These are phyloP conservation scores for Egretta garzetta DNA, from an alignment of 2,113 vertebrate genomes.

Conservation along the genomic window DNA sequence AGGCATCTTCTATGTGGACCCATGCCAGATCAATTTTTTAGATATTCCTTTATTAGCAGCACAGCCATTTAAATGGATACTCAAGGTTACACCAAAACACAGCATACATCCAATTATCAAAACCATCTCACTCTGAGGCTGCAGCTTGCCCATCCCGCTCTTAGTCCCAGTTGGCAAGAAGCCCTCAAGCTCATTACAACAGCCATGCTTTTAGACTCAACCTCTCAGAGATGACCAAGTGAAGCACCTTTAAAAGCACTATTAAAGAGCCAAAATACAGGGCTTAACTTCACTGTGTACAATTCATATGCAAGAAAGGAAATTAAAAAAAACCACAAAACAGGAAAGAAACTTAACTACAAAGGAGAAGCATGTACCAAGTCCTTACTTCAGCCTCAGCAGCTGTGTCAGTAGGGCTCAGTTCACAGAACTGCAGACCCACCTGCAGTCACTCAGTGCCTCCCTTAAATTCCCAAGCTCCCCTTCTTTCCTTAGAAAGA, in stretches of 20 bases:
- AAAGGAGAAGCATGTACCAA: background rate
- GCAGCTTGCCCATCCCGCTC: background rate
- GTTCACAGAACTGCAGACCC: background rate
- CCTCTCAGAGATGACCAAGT: background rate
- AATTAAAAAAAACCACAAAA: background rate
- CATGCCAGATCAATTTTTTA: background rate
- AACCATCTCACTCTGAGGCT: accelerated
- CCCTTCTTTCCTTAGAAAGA: background rate
- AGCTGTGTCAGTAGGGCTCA: background rate
- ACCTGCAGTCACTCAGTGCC: background rate
- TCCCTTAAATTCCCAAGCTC: background rate
- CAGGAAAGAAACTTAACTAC: background rate
- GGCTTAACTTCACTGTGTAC: background rate
- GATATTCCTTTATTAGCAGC: background rate
- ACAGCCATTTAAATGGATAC: background rate
- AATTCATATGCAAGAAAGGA: background rate
- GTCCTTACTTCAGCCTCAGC: background rate
- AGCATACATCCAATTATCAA: background rate
- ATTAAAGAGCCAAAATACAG: background rate
- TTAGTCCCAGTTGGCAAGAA: background rate
- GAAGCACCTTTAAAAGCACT: background rate
- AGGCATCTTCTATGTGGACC: background rate
- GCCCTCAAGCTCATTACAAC: background rate
- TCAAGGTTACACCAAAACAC: background rate
- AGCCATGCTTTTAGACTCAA: background rate